Conservation (phyloP, 2,797 vertebrate species). For the Okamejei kenojei region DNA sequence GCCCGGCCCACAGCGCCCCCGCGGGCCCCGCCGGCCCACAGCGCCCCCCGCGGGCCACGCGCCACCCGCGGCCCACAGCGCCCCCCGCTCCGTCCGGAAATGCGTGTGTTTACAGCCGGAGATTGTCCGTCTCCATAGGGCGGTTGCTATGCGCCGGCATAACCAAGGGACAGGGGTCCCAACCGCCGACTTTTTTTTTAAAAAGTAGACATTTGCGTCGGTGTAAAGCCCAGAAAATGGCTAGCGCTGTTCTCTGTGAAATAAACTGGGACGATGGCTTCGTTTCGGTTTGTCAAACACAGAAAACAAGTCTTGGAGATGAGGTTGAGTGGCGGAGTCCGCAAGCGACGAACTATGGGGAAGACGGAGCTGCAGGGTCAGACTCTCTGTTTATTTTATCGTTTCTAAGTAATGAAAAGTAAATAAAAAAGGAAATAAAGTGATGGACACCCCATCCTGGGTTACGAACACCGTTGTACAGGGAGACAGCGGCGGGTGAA, state of each 20-base stretch:
- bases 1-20: too few relatives aligned
- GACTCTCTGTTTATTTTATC: too few relatives aligned
- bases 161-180: neutral
- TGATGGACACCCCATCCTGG: too few relatives aligned
- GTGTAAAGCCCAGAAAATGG: conserved; percentile 52
- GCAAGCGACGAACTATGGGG: neutral
- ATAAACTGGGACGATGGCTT: conserved; percentile 71
- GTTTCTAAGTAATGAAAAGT: too few relatives aligned
- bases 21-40: too few relatives aligned
- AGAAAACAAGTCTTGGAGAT: conserved; percentile 70
- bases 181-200: neutral
- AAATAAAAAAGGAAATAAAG: too few relatives aligned
- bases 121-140: conserved; percentile 41
- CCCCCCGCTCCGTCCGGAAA: neutral
- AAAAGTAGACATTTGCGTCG: fast-evolving
- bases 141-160: conserved; percentile 51
- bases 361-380: too few relatives aligned
- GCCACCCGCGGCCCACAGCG: too few relatives aligned
- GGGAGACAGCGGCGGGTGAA: too few relatives aligned
- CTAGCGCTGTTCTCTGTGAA: conserved; percentile 55
- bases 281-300: conserved; percentile 70
- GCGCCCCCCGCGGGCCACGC: too few relatives aligned
- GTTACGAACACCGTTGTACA: too few relatives aligned
- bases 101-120: conserved; percentile 40
- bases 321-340: conserved; percentile 63